phyloP scores from a whole-genome alignment of 1,140 invertebrate genomes.

The Drosophila sulfurigaster region DNA sequence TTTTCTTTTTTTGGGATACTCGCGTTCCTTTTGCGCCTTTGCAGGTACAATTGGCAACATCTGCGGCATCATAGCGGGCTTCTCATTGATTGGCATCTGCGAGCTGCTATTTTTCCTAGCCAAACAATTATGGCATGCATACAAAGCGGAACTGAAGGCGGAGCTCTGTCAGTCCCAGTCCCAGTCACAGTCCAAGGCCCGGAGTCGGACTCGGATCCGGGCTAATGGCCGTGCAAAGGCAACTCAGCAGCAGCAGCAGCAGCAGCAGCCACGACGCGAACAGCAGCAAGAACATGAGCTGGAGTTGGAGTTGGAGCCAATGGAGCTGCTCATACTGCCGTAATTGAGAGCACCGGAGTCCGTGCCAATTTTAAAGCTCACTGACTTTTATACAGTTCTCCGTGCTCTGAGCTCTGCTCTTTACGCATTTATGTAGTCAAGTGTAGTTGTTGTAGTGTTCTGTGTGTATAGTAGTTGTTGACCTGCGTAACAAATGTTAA shows the following conservation, averaged over 20 bases:
- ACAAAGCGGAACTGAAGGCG: constrained; percentile 60
- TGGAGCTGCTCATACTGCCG: constrained; percentile 52
- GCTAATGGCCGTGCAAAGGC: constrained; percentile 52
- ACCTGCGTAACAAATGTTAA: constrained; percentile 59
- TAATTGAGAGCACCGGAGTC: constrained; percentile 55
- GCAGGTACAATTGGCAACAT: constrained; percentile 82
- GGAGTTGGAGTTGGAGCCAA: constrained; percentile 13
- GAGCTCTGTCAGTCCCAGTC: constrained; percentile 46
- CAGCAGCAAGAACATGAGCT: constrained; percentile 51
- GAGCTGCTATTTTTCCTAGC: constrained; percentile 80
- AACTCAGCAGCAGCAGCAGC: constrained; percentile 50
- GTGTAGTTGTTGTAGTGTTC: constrained; percentile 16
- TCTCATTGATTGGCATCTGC: constrained; percentile 82
- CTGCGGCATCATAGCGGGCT: constrained; percentile 81
- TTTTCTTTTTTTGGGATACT: constrained; percentile 9
- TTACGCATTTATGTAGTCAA: constrained; percentile 28
- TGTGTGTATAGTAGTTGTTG: constrained; percentile 28
- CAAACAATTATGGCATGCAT: constrained; percentile 79
- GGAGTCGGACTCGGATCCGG: neutral
- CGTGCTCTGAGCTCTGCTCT: neutral
- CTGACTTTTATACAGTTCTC: constrained; percentile 76
- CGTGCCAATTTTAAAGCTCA: constrained; percentile 80
- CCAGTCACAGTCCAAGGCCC: constrained; percentile 13
- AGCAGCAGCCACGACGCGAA: constrained; percentile 10
- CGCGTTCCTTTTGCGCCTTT: constrained; percentile 10